Base-by-base conservation (phyloP, 1,140 invertebrate species). In the Bombyx mandarina region DNA sequence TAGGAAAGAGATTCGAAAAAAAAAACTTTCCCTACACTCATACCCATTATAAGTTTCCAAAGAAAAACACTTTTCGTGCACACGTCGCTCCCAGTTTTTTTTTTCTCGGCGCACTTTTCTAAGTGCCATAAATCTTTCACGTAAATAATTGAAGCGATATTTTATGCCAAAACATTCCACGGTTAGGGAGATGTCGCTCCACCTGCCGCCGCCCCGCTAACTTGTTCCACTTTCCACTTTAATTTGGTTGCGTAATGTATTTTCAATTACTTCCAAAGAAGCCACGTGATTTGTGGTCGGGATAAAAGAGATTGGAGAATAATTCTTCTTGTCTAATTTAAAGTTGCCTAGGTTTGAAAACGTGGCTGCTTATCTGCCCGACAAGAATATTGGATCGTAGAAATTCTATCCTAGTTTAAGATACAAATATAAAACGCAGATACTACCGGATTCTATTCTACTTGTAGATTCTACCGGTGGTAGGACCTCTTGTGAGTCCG, bases 81-180 rank as follows among this genome's bases (percentile, higher is more conserved):
- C 82, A 85, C 82, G 81, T 87, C 84, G 71, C 79, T 82, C 69
- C 73, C 74, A 72, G 77, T 87, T 85, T 84, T 49, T 18, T 18
- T 84, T 86, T 87, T 83, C 80, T 77, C 76, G 66, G 79, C 81
- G 80, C 81, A 85, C 79, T 87, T 87, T 82, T 83, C 82, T 85
- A 87, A 87, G 83, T 82, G 77, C 79, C 56, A 85, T 87, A 87
- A 87, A 87, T 87, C 84, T 85, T 76, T 83, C 81, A 79, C 75
- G 82, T 87, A 87, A 87, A 87, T 87, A 87, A 87, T 87, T 87
- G 84, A 87, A 87, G 85, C 82, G 81, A 87, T 87, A 87, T 87
- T 87, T 87, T 87, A 85, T 87, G 84, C 84, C 84, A 84, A 86
- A 86, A 85, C 84, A 87, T 84, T 83, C 81, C 78, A 77, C 75